Evolutionary conservation across 1,140 invertebrate genomes (phyloP).

Genomic region (Metaphire vulgaris): DNA sequence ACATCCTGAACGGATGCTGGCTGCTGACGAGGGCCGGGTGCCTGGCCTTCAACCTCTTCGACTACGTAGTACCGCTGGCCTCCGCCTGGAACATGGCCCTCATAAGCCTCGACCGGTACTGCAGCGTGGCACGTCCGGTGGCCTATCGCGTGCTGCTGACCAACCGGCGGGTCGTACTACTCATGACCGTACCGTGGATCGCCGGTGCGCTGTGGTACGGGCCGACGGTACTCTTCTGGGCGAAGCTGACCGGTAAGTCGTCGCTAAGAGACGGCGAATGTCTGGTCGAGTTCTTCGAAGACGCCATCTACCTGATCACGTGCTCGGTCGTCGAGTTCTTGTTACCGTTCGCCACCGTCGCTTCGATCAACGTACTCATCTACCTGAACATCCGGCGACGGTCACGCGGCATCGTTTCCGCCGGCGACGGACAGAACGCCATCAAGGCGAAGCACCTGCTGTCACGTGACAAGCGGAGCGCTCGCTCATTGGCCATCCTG

Average conservation of each 20-base stretch:
- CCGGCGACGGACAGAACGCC: not conserved
- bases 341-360: slow-evolving; percentile 34
- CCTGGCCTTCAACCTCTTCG: slow-evolving; percentile 28
- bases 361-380: slow-evolving; percentile 33
- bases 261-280: slow-evolving; percentile 34
- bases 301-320: slow-evolving; percentile 32
- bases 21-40: slow-evolving; percentile 22
- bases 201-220: slow-evolving; percentile 33
- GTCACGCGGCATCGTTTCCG: slow-evolving; percentile 21
- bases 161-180: slow-evolving; percentile 7
- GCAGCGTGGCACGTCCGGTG: slow-evolving; percentile 30
- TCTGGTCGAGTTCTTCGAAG: slow-evolving; percentile 34
- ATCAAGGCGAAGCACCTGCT: not conserved
- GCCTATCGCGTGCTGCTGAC: slow-evolving; percentile 30
- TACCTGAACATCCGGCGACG: slow-evolving; percentile 34
- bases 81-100: slow-evolving; percentile 30
- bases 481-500: slow-evolving; percentile 29
- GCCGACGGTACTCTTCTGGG: slow-evolving; percentile 37
- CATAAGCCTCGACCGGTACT: slow-evolving; percentile 31
- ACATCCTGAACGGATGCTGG: slow-evolving; percentile 25
- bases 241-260: slow-evolving; percentile 26
- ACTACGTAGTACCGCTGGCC: slow-evolving; percentile 31
- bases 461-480: slow-evolving; percentile 31
- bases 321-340: slow-evolving; percentile 36
- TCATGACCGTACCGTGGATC: slow-evolving; percentile 33